Percentiles rank a stretch among this genome's conserved stretches.
Conservation (phyloP, 2,888 invertebrate genomes). For the Cataglyphis cursor region DNA sequence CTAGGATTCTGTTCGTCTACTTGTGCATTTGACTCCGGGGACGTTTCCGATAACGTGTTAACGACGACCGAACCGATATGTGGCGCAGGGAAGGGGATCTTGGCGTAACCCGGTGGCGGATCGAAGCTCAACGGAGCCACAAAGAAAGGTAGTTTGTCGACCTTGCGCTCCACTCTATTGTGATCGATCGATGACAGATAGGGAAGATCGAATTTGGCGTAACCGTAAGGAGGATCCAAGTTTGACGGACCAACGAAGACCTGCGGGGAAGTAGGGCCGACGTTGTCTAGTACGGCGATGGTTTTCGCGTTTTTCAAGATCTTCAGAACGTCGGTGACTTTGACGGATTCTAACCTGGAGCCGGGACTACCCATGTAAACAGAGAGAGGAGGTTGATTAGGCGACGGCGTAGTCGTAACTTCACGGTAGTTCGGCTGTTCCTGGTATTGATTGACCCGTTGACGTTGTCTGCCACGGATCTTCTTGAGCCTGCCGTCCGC, state of each 20-base stretch:
- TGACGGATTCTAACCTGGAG: conserved; percentile 87
- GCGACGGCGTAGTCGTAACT: conserved; percentile 83
- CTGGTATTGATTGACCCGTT: conserved; percentile 66
- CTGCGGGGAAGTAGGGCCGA: conserved; percentile 91
- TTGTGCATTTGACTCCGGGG: conserved; percentile 58
- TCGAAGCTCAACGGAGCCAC: conserved; percentile 95
- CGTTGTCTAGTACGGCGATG: conserved; percentile 92
- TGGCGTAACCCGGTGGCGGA: conserved; percentile 94
- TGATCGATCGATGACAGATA: conserved; percentile 92
- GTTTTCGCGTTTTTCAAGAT: conserved; percentile 91
- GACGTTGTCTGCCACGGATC: conserved; percentile 59
- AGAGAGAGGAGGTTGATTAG: conserved; percentile 94
- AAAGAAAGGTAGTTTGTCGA: conserved; percentile 93
- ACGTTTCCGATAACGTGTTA: conserved; percentile 86
- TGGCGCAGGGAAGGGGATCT: conserved; percentile 94
- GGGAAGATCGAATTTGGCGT: conserved; percentile 93
- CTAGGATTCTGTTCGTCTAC: conserved; percentile 71
- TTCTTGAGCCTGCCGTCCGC: conserved; percentile 72
- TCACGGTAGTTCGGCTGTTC: conserved; percentile 67
- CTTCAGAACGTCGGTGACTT: conserved; percentile 91
- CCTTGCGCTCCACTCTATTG: conserved; percentile 90
- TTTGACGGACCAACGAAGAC: conserved; percentile 94
- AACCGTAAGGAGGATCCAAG: conserved; percentile 91
- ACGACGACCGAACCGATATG: conserved; percentile 95
- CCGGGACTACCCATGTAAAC: conserved; percentile 91